Percentiles rank a stretch among this genome's conserved stretches.
These are phyloP conservation scores for Meleagris gallopavo DNA, from an alignment of 2,113 vertebrate genomes.

Conservation along the genomic window DNA sequence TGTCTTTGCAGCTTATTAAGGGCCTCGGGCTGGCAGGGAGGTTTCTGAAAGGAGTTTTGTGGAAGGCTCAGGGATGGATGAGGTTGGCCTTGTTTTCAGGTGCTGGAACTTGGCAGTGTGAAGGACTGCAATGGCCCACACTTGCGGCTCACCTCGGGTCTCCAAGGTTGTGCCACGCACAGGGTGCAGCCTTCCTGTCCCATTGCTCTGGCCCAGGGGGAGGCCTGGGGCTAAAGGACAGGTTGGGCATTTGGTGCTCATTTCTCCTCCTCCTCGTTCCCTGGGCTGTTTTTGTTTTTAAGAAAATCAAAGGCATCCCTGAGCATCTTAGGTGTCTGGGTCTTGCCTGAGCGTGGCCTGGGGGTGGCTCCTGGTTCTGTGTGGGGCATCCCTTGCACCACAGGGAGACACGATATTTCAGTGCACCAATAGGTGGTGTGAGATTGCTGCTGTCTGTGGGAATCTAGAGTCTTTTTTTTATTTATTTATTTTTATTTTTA, in stretches of 20 bases:
- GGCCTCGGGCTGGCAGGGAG: neutral
- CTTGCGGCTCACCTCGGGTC: neutral
- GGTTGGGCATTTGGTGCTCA: accelerated
- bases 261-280: neutral
- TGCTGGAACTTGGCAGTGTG: neutral
- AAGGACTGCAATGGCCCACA: neutral
- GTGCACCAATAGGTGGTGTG: constrained; percentile 39
- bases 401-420: neutral
- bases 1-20: neutral
- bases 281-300: neutral
- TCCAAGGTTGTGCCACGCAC: accelerated
- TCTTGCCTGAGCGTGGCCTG: neutral
- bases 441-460: neutral
- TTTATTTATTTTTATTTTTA: too few relatives aligned
- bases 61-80: neutral
- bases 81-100: neutral
- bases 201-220: neutral
- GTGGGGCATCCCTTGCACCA: neutral
- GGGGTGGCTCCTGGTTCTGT: neutral
- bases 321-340: neutral
- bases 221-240: too few relatives aligned
- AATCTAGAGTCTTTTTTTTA: neutral
- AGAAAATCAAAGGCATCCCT: neutral
- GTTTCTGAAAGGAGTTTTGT: neutral
- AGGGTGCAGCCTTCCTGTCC: neutral